Evolutionary conservation across 2,888 invertebrate species (phyloP).

Genomic region (Trachelus stipa): DNA sequence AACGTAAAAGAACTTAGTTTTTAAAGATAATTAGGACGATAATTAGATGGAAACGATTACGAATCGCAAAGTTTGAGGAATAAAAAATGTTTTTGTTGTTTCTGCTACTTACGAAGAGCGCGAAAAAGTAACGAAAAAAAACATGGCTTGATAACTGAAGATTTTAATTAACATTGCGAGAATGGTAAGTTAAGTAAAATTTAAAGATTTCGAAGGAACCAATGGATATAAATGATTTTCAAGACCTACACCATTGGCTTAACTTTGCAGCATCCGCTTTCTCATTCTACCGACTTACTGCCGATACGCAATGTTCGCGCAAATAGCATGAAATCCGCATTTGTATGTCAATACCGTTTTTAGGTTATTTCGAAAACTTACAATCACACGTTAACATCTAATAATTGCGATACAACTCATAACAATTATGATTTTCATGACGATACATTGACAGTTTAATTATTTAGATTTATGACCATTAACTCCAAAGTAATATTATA

Average conservation of each 20-base stretch:
- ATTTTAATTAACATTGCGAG: not conserved
- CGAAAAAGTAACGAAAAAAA: not conserved
- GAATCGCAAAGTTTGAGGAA: too few relatives aligned
- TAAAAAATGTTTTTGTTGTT: too few relatives aligned
- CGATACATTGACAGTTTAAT: not conserved
- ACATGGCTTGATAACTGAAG: not conserved
- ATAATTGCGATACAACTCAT: not conserved
- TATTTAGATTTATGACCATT: not conserved
- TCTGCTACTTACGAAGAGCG: too few relatives aligned
- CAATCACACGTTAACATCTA: not conserved
- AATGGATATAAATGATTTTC: not conserved
- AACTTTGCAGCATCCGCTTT: conserved; percentile 42
- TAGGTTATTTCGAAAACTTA: not conserved
- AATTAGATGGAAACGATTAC: too few relatives aligned
- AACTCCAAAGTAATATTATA: not conserved
- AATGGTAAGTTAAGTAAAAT: not conserved
- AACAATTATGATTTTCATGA: not conserved
- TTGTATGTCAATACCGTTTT: not conserved
- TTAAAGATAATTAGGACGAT: not conserved
- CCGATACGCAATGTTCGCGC: not conserved
- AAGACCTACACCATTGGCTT: conserved; percentile 40
- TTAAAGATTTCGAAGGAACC: not conserved
- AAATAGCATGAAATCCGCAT: not conserved
- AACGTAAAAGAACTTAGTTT: not conserved
- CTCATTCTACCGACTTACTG: conserved; percentile 30